Evolutionary conservation across 2,797 vertebrate genomes (phyloP).

Genomic region (Sebastes itinus): DNA sequence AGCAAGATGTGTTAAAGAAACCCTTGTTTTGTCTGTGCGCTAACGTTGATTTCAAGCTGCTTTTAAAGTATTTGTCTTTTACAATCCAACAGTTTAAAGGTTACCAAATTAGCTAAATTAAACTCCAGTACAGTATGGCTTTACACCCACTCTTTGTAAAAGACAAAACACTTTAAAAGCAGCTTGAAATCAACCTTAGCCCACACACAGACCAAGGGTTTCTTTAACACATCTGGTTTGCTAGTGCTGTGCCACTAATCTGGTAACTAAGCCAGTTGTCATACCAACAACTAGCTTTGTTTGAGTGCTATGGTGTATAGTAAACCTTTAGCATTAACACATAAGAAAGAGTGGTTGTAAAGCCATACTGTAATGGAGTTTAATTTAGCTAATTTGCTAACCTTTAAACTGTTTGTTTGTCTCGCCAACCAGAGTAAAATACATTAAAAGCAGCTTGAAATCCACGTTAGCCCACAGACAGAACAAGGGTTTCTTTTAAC

Average conservation of each 20-base stretch:
- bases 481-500: background rate
- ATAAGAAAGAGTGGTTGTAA: background rate
- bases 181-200: background rate
- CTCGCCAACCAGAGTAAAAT: too few species aligned
- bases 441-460: too few species aligned
- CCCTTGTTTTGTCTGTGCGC: too few species aligned
- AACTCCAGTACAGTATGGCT: background rate
- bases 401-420: too few species aligned
- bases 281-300: background rate
- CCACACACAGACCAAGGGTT: background rate
- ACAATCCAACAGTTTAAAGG: too few species aligned
- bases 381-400: background rate
- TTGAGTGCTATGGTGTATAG: background rate
- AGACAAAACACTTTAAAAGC: background rate
- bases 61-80: too few species aligned
- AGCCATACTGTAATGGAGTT: background rate
- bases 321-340: background rate
- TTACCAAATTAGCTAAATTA: background rate
- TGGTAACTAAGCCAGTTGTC: slow-evolving; percentile 17
- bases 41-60: too few species aligned
- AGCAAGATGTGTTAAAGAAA: too few species aligned
- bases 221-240: slow-evolving; percentile 15
- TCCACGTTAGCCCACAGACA: too few species aligned
- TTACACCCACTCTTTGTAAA: background rate
- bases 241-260: slow-evolving; percentile 2